phyloP scores from a whole-genome alignment of 2,888 invertebrate genomes.

The Leptinotarsa rubiginosa region DNA sequence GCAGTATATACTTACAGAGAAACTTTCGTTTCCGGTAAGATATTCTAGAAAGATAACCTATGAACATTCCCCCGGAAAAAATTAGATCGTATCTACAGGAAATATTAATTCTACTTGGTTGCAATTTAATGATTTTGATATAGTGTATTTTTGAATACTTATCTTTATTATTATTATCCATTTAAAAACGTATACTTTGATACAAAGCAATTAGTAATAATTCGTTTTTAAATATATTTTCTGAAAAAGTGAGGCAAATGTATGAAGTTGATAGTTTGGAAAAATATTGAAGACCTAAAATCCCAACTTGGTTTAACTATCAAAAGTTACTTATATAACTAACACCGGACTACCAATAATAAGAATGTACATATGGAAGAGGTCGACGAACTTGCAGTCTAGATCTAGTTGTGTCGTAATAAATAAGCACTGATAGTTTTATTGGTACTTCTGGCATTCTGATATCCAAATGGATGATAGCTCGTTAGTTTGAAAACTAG shows the following conservation, averaged over 20 bases:
- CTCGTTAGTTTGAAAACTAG: neutral
- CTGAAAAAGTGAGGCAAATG: neutral
- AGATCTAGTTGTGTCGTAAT: conserved; percentile 56
- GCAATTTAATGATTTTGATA: neutral
- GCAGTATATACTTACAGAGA: conserved; percentile 23
- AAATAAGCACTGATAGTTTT: conserved; percentile 48
- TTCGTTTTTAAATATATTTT: neutral
- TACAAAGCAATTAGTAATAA: neutral
- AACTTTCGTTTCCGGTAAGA: conserved; percentile 22
- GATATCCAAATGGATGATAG: neutral
- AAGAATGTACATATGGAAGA: conserved; percentile 51
- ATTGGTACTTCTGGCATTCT: conserved; percentile 7
- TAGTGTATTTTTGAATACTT: conserved; percentile 15
- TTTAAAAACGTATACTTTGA: neutral
- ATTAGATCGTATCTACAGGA: conserved; percentile 11
- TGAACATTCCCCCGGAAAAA: conserved; percentile 3
- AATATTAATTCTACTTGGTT: conserved; percentile 6
- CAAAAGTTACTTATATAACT: conserved; percentile 5
- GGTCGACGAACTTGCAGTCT: conserved; percentile 53
- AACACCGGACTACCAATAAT: conserved; percentile 43
- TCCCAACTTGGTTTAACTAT: neutral
- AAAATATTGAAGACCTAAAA: neutral
- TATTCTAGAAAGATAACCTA: conserved; percentile 26
- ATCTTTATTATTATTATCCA: neutral
- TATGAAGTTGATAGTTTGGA: neutral